phyloP scores from a whole-genome alignment of 2,888 invertebrate genomes.

The Teleogryllus oceanicus region DNA sequence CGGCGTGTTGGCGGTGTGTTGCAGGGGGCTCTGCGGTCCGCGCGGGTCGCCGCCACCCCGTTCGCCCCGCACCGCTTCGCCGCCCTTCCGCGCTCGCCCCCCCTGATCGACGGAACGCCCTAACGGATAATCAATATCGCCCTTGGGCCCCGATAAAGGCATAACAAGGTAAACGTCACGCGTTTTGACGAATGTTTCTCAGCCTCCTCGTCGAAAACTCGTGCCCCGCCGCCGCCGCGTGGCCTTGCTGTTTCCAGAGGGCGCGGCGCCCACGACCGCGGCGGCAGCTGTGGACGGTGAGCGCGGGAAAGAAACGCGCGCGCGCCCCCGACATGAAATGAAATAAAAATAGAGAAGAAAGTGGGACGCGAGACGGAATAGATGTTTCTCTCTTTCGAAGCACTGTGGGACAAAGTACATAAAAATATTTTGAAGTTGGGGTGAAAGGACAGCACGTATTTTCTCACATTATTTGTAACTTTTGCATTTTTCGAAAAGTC shows the following conservation, averaged over 20 bases:
- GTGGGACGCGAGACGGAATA: not conserved
- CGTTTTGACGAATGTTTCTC: slow-evolving; percentile 4
- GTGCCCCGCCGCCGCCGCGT: not conserved
- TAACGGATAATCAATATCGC: slow-evolving; percentile 18
- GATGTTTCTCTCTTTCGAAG: not conserved
- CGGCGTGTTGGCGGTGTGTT: not conserved
- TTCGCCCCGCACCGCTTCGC: not conserved
- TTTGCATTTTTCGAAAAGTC: too few relatives aligned
- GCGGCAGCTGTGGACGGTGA: not conserved
- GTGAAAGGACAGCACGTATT: too few relatives aligned
- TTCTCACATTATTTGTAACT: too few relatives aligned
- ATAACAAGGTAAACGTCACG: slow-evolving; percentile 18
- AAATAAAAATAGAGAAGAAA: slow-evolving; percentile 1
- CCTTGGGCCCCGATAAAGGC: slow-evolving; percentile 8
- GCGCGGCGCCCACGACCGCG: not conserved
- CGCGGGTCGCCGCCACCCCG: not conserved
- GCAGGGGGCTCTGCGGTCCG: not conserved
- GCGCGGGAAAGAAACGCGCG: not conserved
- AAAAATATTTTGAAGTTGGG: too few relatives aligned
- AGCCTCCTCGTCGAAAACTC: not conserved
- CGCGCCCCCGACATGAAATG: not conserved
- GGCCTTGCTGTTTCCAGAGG: not conserved
- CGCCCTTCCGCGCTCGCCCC: not conserved
- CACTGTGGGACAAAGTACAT: too few relatives aligned
- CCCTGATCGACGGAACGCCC: slow-evolving; percentile 3